Evolutionary conservation across 37 sponge, comb jelly and placozoan genomes (phyloP).

Genomic region (Cliona cf. orientalis): DNA sequence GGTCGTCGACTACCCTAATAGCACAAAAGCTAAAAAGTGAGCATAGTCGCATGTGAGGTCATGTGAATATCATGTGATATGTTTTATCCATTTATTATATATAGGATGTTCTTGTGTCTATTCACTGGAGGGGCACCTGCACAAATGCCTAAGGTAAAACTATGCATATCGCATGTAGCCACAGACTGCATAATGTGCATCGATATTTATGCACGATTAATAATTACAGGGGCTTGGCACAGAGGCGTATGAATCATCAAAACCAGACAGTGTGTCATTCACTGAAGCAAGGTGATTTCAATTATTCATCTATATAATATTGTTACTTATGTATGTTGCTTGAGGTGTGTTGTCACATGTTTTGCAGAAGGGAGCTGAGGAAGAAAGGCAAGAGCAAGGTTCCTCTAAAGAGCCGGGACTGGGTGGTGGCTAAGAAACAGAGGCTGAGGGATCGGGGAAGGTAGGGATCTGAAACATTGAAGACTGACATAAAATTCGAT

Average conservation of each 20-base stretch:
- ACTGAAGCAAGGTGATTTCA: constrained; percentile 66
- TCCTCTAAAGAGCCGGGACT: constrained; percentile 88
- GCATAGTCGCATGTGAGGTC: not conserved
- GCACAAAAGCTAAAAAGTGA: constrained; percentile 97
- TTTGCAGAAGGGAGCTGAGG: constrained; percentile 45
- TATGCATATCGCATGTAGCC: not conserved
- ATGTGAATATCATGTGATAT: no score
- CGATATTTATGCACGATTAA: not conserved
- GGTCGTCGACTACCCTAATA: constrained; percentile 98
- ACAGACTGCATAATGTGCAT: not conserved
- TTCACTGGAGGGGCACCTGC: constrained; percentile 93
- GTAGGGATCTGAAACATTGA: not conserved
- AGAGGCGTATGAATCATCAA: constrained; percentile 29
- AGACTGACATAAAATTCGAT: no score
- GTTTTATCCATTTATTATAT: no score
- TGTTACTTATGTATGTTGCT: not conserved
- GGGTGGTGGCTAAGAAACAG: constrained; percentile 95
- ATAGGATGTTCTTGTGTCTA: constrained; percentile 91
- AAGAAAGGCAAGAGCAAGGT: constrained; percentile 57
- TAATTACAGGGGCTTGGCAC: constrained; percentile 70
- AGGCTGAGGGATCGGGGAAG: constrained; percentile 84
- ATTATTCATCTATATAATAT: no score
- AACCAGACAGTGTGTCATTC: constrained; percentile 47
- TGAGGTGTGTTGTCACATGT: not conserved
- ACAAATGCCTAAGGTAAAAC: constrained; percentile 64